Base-by-base conservation (phyloP, 2,113 vertebrate genomes). In the Ranitomeya variabilis region DNA sequence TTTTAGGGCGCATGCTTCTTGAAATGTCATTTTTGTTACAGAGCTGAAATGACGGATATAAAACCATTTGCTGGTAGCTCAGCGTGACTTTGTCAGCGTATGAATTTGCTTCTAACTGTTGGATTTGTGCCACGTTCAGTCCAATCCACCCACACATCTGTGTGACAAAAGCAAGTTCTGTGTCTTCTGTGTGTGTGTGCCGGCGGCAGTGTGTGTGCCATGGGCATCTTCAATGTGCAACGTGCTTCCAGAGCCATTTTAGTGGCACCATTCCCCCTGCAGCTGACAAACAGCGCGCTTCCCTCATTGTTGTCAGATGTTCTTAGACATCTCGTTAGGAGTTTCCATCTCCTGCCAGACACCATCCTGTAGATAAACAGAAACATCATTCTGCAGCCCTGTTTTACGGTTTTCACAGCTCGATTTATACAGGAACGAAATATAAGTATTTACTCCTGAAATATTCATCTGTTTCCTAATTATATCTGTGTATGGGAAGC, bases 41-140 rank as follows among this genome's bases (percentile, higher is more conserved):
- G 54, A 37, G 66, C 52, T 51, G 52, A 81, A 52, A 45, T 81
- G 64, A 87, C 77, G 78, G 55, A 54, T 54, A 15, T 54, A 77
- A 86, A 86, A 64, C 85, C 73, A 79, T 51, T 79, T 21, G 55
- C 59, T 86, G 73, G 74, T 79, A 79, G 54, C 59, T n/a, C 85
- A 66, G 85, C 74, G 26, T 51, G 85, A 79, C 59, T 79, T 9
- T 86, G 85, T 78, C 85, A 86, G 73, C 73, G 59, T 78, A 86
- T 66, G 59, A 8, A 19, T 66, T 55, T 78, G 55, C 71, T 26
- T 76, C 69, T 57, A 15, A 59, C 69, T n/a, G 55, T 64, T 77
- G 85, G 74, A 78, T 60, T 37, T 13, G 15, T 78, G 85, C 74
- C 74, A 66, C 51, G 1, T 55, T 64, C 57, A n/a, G 52, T 77